Conservation (phyloP, 1,140 invertebrate genomes). For the Lepidurus arcticus region DNA sequence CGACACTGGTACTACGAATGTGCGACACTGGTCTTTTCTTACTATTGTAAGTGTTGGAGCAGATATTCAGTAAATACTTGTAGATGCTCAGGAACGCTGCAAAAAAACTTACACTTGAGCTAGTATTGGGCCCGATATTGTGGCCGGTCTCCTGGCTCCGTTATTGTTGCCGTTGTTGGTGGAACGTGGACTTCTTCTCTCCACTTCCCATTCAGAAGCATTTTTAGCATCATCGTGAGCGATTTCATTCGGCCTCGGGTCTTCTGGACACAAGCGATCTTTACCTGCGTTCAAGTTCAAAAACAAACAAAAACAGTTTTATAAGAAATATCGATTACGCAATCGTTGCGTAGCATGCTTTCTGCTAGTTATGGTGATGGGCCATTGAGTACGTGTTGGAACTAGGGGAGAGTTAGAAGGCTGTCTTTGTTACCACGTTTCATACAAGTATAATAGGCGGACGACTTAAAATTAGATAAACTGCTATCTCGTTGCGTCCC, state of each 20-base stretch:
- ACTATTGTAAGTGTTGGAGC: not conserved
- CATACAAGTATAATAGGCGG: not conserved
- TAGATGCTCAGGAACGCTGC: not conserved
- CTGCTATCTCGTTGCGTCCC: no score
- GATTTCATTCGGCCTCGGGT: not conserved
- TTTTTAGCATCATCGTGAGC: not conserved
- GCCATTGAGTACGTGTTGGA: not conserved
- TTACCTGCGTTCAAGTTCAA: not conserved
- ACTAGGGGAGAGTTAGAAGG: not conserved
- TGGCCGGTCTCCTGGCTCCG: conserved; percentile 6
- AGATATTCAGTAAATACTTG: no score
- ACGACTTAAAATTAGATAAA: not conserved
- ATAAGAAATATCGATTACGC: not conserved
- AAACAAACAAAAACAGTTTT: not conserved
- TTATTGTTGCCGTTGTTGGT: not conserved
- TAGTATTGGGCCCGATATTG: conserved; percentile 45
- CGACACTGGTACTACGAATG: not conserved
- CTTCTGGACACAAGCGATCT: not conserved
- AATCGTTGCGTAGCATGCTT: not conserved
- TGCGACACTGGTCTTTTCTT: not conserved
- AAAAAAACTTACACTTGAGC: conserved; percentile 47
- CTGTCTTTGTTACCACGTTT: not conserved
- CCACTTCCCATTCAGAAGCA: conserved; percentile 1
- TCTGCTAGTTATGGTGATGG: not conserved
- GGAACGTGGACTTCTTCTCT: not conserved